Evolutionary conservation across 2,797 vertebrate genomes (phyloP).

Genomic region (Rhynchonycteris naso): DNA sequence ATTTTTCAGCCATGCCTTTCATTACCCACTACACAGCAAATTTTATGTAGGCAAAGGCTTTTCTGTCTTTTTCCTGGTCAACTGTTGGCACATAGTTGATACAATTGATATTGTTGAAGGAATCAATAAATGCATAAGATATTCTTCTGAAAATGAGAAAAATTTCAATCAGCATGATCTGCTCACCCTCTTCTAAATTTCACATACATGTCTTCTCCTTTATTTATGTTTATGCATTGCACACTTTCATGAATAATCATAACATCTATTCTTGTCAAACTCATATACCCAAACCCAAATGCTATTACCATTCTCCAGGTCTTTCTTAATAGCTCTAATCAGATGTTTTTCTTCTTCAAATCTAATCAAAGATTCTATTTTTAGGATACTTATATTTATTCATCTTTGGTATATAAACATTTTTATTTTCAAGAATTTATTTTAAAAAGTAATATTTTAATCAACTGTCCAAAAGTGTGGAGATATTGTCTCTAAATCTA

Average conservation of each 20-base stretch:
- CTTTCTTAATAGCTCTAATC: neutral
- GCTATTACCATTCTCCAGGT: neutral
- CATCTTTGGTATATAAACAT: neutral
- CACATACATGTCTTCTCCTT: neutral
- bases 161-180: neutral
- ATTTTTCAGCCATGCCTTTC: neutral
- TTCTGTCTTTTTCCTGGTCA: neutral
- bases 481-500: no score
- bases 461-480: no score
- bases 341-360: neutral
- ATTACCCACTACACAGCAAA: neutral
- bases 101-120: neutral
- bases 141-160: neutral
- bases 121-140: neutral
- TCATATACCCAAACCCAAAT: neutral
- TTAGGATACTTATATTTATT: neutral
- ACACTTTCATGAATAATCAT: neutral
- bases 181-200: neutral
- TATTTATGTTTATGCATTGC: neutral
- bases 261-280: neutral
- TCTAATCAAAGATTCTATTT: neutral
- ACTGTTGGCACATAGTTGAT: neutral
- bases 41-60: neutral
- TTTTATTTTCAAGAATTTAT: neutral
- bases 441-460: no score